phyloP scores from a whole-genome alignment of 2,888 invertebrate species.

The Rugalucina vietnamica region DNA sequence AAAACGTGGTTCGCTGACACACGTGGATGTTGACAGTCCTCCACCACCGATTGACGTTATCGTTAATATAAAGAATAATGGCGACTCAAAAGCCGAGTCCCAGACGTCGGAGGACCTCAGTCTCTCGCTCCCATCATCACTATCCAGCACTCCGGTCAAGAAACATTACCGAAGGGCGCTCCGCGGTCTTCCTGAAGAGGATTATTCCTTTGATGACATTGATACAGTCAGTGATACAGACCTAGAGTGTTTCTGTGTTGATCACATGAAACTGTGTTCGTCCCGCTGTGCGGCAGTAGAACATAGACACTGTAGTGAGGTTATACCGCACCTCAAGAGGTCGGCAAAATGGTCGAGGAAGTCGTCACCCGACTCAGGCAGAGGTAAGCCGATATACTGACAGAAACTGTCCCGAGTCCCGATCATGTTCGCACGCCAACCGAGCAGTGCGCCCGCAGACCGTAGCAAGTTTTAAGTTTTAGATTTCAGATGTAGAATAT shows the following conservation, averaged over 20 bases:
- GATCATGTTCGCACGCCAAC: too few relatives aligned
- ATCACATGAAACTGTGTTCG: conserved; percentile 50
- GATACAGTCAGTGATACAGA: conserved; percentile 36
- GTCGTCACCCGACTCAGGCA: conserved; percentile 1
- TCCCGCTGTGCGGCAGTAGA: conserved; percentile 21
- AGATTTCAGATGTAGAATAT: too few relatives aligned
- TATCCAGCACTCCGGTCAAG: background rate
- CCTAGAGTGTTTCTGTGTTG: conserved; percentile 45
- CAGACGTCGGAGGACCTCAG: background rate
- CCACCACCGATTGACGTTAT: conserved; percentile 29
- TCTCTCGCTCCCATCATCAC: background rate
- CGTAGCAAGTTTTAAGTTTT: too few relatives aligned
- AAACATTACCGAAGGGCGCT: background rate
- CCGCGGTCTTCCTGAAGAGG: background rate
- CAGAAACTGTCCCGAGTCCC: too few relatives aligned
- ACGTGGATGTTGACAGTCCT: background rate
- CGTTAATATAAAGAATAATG: conserved; percentile 13
- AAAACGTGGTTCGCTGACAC: background rate
- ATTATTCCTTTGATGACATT: background rate
- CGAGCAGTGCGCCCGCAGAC: too few relatives aligned
- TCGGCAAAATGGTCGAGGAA: background rate
- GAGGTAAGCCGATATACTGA: background rate
- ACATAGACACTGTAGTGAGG: conserved; percentile 30
- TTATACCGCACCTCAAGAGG: background rate
- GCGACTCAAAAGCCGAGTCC: background rate